Conservation (phyloP, 2,113 vertebrate species). For the Carlito syrichta region DNA sequence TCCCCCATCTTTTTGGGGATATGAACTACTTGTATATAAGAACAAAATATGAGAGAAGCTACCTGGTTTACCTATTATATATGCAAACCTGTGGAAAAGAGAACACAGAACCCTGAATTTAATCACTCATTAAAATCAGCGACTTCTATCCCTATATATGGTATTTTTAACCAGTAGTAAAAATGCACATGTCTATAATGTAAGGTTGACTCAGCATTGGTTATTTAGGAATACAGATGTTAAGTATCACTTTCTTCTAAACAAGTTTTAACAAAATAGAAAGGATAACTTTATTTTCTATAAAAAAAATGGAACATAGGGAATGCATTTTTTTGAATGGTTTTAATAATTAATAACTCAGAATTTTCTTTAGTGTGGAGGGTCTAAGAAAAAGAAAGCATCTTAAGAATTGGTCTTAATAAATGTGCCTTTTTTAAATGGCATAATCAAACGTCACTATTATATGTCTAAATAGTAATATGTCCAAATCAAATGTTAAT, state of each 20-base stretch:
- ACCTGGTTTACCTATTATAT: constrained; percentile 12
- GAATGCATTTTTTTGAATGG: neutral
- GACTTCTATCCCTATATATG: neutral
- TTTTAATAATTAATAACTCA: constrained; percentile 13
- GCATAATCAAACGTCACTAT: neutral
- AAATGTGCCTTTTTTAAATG: constrained; percentile 39
- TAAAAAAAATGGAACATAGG: neutral
- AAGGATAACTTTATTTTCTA: neutral
- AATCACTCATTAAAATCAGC: constrained; percentile 13
- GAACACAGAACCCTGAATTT: constrained; percentile 28
- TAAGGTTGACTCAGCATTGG: constrained; percentile 28
- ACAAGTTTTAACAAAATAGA: neutral
- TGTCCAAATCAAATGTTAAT: constrained; percentile 38
- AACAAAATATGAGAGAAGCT: neutral
- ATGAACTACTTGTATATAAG: constrained; percentile 32
- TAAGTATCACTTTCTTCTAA: constrained; percentile 31
- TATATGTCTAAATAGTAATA: neutral
- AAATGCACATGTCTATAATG: constrained; percentile 6
- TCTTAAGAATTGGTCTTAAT: constrained; percentile 11
- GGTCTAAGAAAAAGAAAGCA: constrained; percentile 41
- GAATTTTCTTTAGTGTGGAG: neutral
- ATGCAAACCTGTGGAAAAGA: constrained; percentile 1
- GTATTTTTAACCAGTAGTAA: constrained; percentile 36
- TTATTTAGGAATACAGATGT: constrained; percentile 39
- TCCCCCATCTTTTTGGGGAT: constrained; percentile 23